phyloP scores from a whole-genome alignment of 2,888 invertebrate species.

The Exephanes ischioxanthus region DNA sequence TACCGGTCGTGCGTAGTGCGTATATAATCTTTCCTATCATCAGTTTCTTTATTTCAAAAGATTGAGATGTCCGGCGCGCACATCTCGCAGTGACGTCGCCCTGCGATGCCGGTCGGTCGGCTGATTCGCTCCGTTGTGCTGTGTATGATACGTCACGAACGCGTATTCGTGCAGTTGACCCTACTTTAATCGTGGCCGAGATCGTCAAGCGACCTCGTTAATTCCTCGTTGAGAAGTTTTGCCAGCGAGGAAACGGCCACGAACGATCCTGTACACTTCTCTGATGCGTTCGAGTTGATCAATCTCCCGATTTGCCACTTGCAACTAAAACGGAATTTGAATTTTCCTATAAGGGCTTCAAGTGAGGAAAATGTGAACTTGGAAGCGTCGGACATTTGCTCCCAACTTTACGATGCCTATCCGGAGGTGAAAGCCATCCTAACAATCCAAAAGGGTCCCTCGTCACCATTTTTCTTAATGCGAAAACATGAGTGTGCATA shows the following conservation, averaged over 20 bases:
- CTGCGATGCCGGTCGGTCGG: neutral
- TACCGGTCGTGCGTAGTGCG: conserved; percentile 6
- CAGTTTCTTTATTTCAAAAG: conserved; percentile 54
- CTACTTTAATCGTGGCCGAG: conserved; percentile 70
- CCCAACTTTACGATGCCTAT: neutral
- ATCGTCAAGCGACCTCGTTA: conserved; percentile 67
- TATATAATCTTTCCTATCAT: conserved; percentile 24
- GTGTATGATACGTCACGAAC: conserved; percentile 40
- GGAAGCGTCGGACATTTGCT: neutral
- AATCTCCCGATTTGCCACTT: neutral
- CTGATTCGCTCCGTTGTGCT: neutral
- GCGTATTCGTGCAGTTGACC: conserved; percentile 69
- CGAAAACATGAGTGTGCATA: too few relatives aligned
- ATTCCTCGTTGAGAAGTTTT: conserved; percentile 57
- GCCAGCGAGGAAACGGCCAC: conserved; percentile 47
- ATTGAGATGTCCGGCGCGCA: conserved; percentile 49
- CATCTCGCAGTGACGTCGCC: conserved; percentile 49
- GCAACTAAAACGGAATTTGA: neutral
- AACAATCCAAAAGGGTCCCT: too few relatives aligned
- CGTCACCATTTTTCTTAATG: too few relatives aligned
- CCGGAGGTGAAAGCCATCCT: too few relatives aligned
- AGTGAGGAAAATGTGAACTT: neutral
- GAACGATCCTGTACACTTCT: neutral
- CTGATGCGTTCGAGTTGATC: neutral
- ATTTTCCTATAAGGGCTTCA: neutral